These are phyloP conservation scores for Vanessa atalanta DNA, from an alignment of 1,140 invertebrate genomes.

Conservation along the genomic window DNA sequence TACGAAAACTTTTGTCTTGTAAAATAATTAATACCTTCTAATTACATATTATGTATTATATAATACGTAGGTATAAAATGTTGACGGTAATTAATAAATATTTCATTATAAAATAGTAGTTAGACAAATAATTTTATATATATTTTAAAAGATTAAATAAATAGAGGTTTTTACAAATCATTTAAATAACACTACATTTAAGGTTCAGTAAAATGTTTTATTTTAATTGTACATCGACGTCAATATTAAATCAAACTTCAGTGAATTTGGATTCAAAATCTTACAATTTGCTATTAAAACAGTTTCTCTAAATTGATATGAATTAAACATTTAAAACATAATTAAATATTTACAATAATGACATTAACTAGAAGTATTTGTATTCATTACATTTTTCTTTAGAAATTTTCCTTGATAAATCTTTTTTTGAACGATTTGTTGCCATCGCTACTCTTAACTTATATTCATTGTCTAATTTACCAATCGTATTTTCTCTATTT, in stretches of 20 bases:
- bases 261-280: conserved; percentile 64
- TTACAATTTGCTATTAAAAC: conserved; percentile 74
- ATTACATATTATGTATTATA: no score
- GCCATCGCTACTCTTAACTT: not conserved
- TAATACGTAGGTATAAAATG: no score
- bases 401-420: conserved; percentile 10
- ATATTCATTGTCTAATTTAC: conserved; percentile 2
- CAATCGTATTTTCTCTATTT: conserved; percentile 17
- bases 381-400: conserved; percentile 26
- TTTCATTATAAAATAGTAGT: no score
- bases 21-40: no score
- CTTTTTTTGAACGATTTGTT: conserved; percentile 7
- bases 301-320: conserved; percentile 75
- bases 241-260: conserved; percentile 66
- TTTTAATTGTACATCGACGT: conserved; percentile 75
- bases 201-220: conserved; percentile 69
- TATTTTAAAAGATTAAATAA: no score
- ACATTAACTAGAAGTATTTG: conserved; percentile 24
- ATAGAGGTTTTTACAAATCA: not conserved
- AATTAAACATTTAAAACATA: conserved; percentile 76
- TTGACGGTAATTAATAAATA: no score
- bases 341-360: conserved; percentile 69
- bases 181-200: conserved; percentile 10
- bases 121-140: no score
- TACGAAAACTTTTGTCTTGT: no score